Base-by-base conservation (phyloP, 2,888 invertebrate genomes). In the Ectemnius continuus region DNA sequence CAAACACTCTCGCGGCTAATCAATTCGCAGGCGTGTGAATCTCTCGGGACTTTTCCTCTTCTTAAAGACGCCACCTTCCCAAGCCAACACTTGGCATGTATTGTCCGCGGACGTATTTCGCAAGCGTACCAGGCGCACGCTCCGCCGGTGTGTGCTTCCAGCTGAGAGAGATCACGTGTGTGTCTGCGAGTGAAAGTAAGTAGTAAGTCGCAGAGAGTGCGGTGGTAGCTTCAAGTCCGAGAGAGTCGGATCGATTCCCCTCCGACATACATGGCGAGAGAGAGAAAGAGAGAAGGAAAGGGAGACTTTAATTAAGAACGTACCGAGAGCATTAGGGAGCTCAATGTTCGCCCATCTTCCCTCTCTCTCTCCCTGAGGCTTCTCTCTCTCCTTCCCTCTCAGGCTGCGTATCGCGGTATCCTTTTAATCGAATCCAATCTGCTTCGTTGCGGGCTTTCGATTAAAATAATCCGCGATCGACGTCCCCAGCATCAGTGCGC, bases 111-210 rank as follows among this genome's bases (percentile, higher is more conserved):
- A 23, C 6, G 36, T 36, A 73, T 79, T 79, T 81, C 82, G 75
- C 79, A 81, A 81, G 36, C 28, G 26, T 23, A 23, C 26, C 48
- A 47, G 46, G 56, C 56, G 26, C 45, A 20, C 58, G 59, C 61
- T 61, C 75, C 68, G 59, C 79, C 36, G 0, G 36, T 11, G 36
- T 11, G 36, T 11, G 36, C 36, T 6, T 11, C 36, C 36, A 36
- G 36, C 36, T 36, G 36, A 11, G 11, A 11, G 11, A 6, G 8
- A 11, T 6, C 36, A 36, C 36, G 36, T 36, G 36, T 36, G 36
- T 81, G 69, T 69, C 67, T 79, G n/a, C 69, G 61, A 61, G 81
- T 81, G 81, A 81, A 81, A 81, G 81, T 81, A 57, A 81, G 73
- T 69, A 66, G 71, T 67, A 63, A 48, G 23, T 67, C 76, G 18